Evolutionary conservation across 2,888 invertebrate genomes (phyloP), one percentile per base, ranked within the genome.

Genomic region (Darwinula stevensoni): DNA sequence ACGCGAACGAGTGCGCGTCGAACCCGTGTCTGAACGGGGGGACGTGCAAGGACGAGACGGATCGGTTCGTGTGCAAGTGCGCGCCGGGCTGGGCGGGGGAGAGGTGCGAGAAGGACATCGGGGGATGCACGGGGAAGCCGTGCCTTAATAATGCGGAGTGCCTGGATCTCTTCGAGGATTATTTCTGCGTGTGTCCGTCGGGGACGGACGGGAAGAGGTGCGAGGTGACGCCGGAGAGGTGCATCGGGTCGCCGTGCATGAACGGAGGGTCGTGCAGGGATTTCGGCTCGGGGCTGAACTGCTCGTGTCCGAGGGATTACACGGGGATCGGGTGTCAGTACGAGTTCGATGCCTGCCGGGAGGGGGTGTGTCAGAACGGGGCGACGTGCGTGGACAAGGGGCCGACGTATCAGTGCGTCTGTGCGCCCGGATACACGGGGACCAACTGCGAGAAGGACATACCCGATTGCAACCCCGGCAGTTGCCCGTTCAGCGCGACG

Each of bases 161-260:
- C 49, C 78, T 86, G 37, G 70, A 84, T 45, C 60, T 84, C 9
- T 84, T 84, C 67, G 70, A 78, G 53, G 78, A 78, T 46, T 80
- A 63, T 47, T 73, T 80, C 65, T 80, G 78, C 47, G 76, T 76
- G 65, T 73, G 84, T 45, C 82, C 82, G 29, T 78, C 76, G 38
- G 86, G 88, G 42, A 88, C 86, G 1, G 86, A 86, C 45, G 91
- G 88, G 6, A 86, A 88, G 52, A 74, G 84, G 49, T 91, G 91
- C 50, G 86, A 88, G 54, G 82, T 82, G 0, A 84, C 88, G 0
- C 88, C 88, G 3, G 84, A 88, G 52, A 65, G 88, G 39, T 82
- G 82, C 47, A 74, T 82, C 36, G 82, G 82, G 16, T 71, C 71
- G 44, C 82, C 82, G 3, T 91, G 88, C 48, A 84, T 84, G 76